Evolutionary conservation across 1,140 invertebrate species (phyloP).

Genomic region (Hycleus phaleratus): DNA sequence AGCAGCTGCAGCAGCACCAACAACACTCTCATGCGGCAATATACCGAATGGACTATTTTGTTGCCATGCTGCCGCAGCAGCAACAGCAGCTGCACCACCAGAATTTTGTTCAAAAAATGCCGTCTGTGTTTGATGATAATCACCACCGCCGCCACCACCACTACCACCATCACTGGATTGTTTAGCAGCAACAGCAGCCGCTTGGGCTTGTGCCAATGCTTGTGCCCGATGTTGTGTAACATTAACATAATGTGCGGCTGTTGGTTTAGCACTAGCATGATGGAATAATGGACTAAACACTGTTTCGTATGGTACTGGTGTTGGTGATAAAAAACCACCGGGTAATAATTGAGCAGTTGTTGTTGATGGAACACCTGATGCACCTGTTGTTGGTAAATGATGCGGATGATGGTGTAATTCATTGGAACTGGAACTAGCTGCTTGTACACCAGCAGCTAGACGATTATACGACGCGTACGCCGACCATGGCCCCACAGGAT

Average conservation of each 20-base stretch:
- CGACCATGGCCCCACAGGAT: constrained; percentile 72
- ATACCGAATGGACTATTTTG: constrained; percentile 68
- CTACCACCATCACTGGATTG: constrained; percentile 39
- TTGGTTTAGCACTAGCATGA: constrained; percentile 50
- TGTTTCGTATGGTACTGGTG: constrained; percentile 59
- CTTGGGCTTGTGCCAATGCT: constrained; percentile 35
- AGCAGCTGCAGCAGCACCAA: constrained; percentile 42
- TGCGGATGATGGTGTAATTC: constrained; percentile 57
- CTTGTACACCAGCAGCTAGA: constrained; percentile 50
- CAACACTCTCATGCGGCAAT: constrained; percentile 67
- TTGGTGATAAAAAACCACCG: constrained; percentile 57
- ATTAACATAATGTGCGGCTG: constrained; percentile 47
- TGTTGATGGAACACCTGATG: constrained; percentile 31
- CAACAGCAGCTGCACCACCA: constrained; percentile 42
- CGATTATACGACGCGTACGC: constrained; percentile 66
- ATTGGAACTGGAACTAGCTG: constrained; percentile 35
- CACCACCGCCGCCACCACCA: constrained; percentile 13
- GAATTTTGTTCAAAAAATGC: constrained; percentile 57
- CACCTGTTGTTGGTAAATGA: constrained; percentile 47
- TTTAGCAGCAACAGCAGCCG: constrained; percentile 47
- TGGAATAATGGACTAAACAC: constrained; percentile 66
- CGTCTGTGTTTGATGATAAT: constrained; percentile 47
- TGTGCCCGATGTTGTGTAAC: constrained; percentile 44
- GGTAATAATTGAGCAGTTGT: constrained; percentile 58
- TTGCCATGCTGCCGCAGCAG: constrained; percentile 53